Conservation (phyloP, 2,113 vertebrate genomes). For the Trichechus manatus region DNA sequence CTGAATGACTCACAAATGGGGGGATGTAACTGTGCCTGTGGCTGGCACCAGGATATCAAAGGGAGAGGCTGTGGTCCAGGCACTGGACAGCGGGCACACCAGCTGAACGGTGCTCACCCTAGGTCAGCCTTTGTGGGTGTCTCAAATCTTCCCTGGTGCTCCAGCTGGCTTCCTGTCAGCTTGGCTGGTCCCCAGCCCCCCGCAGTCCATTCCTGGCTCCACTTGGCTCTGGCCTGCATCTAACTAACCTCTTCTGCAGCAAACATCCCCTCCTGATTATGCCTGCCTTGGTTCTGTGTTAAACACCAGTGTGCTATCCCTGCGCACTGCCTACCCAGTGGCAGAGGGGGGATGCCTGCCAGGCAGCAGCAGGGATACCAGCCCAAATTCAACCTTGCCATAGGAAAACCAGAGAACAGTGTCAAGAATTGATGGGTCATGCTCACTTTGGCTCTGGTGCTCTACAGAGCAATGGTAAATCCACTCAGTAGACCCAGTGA, state of each 20-base stretch:
- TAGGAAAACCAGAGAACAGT: neutral
- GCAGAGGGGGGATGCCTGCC: neutral
- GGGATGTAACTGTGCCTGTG: neutral
- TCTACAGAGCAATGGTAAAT: neutral
- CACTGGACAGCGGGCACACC: neutral
- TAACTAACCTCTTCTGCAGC: neutral
- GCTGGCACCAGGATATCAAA: neutral
- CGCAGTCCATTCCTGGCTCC: slow-evolving; percentile 1
- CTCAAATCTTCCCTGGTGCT: neutral
- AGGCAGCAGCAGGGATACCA: neutral
- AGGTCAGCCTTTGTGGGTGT: neutral
- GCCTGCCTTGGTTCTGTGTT: neutral
- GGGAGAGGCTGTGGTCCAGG: neutral
- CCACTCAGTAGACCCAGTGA: neutral
- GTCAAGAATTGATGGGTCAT: neutral
- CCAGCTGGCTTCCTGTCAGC: neutral
- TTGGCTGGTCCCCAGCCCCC: neutral
- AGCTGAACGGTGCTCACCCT: neutral
- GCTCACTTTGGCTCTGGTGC: neutral
- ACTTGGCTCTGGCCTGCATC: neutral
- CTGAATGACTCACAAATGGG: neutral
- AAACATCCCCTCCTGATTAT: neutral
- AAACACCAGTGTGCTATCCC: neutral
- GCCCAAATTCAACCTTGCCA: slow-evolving; percentile 9
- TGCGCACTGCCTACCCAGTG: neutral